Conservation (phyloP, 2,113 vertebrate genomes). For the Thamnophis sirtalis region DNA sequence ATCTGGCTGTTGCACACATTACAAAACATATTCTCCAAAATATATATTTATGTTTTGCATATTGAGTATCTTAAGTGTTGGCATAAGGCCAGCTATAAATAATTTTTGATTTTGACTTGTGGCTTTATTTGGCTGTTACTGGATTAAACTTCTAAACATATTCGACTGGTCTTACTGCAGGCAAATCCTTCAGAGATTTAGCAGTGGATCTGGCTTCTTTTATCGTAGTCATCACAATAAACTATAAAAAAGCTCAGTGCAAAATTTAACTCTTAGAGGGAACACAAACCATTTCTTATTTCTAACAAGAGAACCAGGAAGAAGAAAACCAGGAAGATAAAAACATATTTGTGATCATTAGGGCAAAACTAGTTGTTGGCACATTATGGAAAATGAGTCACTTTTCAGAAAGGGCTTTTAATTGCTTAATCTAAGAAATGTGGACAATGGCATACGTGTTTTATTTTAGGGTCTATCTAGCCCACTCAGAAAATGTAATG, state of each 20-base stretch:
- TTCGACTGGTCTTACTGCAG: not conserved
- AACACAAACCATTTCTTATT: not conserved
- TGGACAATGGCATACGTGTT: constrained; percentile 77
- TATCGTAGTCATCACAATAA: not conserved
- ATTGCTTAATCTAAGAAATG: constrained; percentile 78
- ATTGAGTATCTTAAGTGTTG: not conserved
- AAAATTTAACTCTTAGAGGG: not conserved
- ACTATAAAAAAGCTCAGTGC: not conserved
- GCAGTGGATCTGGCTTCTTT: not conserved
- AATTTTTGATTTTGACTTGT: not conserved
- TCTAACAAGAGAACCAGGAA: constrained; percentile 49
- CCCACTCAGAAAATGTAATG: constrained; percentile 79
- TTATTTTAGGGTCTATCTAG: constrained; percentile 81
- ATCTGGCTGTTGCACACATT: not conserved
- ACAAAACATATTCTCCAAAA: not conserved
- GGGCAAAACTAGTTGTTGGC: constrained; percentile 57
- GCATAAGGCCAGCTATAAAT: not conserved
- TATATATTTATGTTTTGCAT: not conserved
- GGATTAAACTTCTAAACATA: not conserved
- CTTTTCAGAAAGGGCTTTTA: constrained; percentile 78
- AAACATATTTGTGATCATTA: constrained; percentile 52
- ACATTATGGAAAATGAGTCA: constrained; percentile 69
- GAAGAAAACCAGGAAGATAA: constrained; percentile 33
- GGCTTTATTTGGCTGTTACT: not conserved
- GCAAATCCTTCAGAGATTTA: not conserved